Evolutionary conservation across 2,888 invertebrate species (phyloP), one percentile per base, ranked within the genome.

Genomic region (Agriotes lineatus): DNA sequence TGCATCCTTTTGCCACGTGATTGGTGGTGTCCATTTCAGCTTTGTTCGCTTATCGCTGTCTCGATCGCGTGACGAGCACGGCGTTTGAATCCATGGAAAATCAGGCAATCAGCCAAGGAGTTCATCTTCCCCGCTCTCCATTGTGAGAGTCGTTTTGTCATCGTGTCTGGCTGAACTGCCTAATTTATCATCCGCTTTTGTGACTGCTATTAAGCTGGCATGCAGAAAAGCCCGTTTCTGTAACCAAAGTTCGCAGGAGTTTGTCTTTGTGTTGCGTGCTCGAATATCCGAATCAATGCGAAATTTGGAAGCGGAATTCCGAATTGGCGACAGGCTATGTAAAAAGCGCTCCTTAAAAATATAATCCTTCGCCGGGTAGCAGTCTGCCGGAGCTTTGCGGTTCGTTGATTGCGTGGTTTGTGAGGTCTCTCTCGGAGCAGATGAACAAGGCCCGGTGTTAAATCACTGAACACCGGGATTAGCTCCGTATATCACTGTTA

Each of bases 391-490:
- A 52, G 52, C 18, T 50, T 48, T 52, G 59, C 25, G 65, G 65
- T 50, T 50, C 58, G 58, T 50, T 58, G 45, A 35, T 37, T 35
- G 30, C 44, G 58, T 50, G 65, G 48, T 65, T 65, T 64, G 57
- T 57, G 57, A 57, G 45, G 56, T 64, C 50, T 65, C 52, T 25
- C 35, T 65, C 30, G 58, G 52, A 69, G 67, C 63, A 69, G 69
- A 69, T 71, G 71, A 74, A 72, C 73, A 73, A 75, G 72, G 71
- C 70, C 67, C 74, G 64, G 70, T 75, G 75, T 75, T 76, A 76
- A 77, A 77, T 76, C 76, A 76, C 76, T 69, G 76, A 76, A 69
- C 75, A 74, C 69, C 69, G 70, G 75, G 76, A 77, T 77, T 77
- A 77, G 74, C 65, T 74, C 75, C 67, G 73, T 77, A 77, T 76